Evolutionary conservation across 2,888 invertebrate genomes (phyloP).

Genomic region (Lasius platythorax): DNA sequence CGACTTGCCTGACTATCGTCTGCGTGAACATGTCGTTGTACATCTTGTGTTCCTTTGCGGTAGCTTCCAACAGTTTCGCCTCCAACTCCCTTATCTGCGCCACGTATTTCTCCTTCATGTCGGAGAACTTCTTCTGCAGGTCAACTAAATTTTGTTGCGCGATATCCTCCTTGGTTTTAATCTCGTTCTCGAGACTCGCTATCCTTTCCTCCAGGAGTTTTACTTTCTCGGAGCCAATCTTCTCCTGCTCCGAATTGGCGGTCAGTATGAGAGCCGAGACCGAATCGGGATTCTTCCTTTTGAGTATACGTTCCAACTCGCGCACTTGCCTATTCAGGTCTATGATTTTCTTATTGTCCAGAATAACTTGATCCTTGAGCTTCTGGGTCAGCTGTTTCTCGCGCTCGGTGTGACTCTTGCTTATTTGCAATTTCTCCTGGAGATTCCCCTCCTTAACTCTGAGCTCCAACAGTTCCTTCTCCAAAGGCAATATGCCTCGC

Average conservation of each 20-base stretch:
- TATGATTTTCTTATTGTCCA: conserved; percentile 88
- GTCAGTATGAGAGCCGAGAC: conserved; percentile 91
- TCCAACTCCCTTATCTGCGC: conserved; percentile 87
- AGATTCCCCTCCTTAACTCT: conserved; percentile 78
- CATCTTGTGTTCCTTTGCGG: conserved; percentile 74
- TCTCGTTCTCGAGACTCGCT: conserved; percentile 90
- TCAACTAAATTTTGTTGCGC: conserved; percentile 91
- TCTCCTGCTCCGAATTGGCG: conserved; percentile 83
- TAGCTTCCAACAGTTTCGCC: conserved; percentile 75
- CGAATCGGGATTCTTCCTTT: conserved; percentile 93
- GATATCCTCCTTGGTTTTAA: conserved; percentile 90
- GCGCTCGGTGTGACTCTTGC: conserved; percentile 82
- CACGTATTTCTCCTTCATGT: conserved; percentile 92
- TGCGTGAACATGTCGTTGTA: conserved; percentile 80
- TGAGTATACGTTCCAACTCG: conserved; percentile 93
- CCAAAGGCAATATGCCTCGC: conserved; percentile 79
- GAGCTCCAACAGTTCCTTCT: conserved; percentile 82
- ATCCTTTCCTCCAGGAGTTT: conserved; percentile 91
- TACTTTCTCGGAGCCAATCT: conserved; percentile 80
- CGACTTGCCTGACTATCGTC: conserved; percentile 75
- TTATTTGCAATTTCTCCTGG: conserved; percentile 79
- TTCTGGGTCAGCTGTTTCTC: conserved; percentile 83
- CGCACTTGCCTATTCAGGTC: conserved; percentile 93
- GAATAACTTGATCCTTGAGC: conserved; percentile 83
- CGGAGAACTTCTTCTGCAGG: conserved; percentile 92